Evolutionary conservation across 2,113 vertebrate species (phyloP), one percentile per base, ranked within the genome.

Genomic region (Aepyceros melampus): DNA sequence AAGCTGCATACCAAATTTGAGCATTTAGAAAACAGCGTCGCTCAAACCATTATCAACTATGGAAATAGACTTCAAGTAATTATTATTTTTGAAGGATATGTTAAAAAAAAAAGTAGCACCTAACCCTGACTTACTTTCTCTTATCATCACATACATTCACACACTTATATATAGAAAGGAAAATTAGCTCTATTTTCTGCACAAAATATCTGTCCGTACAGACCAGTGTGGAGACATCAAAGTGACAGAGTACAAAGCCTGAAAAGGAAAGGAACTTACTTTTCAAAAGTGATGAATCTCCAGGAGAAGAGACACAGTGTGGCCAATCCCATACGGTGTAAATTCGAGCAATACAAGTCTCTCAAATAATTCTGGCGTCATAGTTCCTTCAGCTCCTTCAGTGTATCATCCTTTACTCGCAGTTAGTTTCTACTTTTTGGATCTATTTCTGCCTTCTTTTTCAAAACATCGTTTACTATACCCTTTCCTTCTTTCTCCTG

Each of bases 1-100:
- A 97, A 98, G n/a, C 95, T 36, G 19, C 91, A 96, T 97, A 97
- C 97, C 97, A 97, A 23, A 91, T 97, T 79, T 89, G 62, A 87
- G 92, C 97, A 45, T 95, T 97, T 87, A 93, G 95, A 60, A 94
- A 98, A 96, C 55, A 85, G 49, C 67, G 86, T 94, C 0, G 2
- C 60, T 97, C 87, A 87, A 51, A 91, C 92, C 56, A 96, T 88
- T 64, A 92, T 51, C 51, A 74, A 47, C 33, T 89, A 81, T 93
- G 56, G 91, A 95, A 93, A 81, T 19, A 85, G 90, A 98, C 62
- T 97, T 98, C n/a, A 71, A 78, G 83, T 95, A 74, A 91, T 87
- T 47, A 55, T 85, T 55, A 71, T 67, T 94, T 58, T 98, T 97
- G 97, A 98, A 97, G 93, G 56, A 21, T 89, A 14, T 86, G 91